These are phyloP conservation scores for Psilanteris sp. DNA, from an alignment of 1,140 invertebrate species.

Conservation along the genomic window DNA sequence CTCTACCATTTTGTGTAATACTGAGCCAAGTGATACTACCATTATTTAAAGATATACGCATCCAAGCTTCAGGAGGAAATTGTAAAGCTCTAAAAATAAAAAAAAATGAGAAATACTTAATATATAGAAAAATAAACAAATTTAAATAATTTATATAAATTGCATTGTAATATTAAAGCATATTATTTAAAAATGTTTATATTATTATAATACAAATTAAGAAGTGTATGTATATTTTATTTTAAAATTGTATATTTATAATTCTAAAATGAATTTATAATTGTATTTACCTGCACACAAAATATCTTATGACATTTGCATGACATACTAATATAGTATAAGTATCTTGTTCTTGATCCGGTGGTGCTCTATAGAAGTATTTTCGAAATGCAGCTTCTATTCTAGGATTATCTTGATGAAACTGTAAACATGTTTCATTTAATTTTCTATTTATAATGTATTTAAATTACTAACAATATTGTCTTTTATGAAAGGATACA, in stretches of 20 bases:
- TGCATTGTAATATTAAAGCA: no score
- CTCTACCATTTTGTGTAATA: slow-evolving; percentile 92
- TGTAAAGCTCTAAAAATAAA: slow-evolving; percentile 93
- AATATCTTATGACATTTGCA: slow-evolving; percentile 98
- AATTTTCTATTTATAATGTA: no score
- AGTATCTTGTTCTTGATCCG: slow-evolving; percentile 89
- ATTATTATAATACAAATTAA: no score
- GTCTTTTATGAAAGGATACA: no score
- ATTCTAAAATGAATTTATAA: no score
- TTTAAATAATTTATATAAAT: no score
- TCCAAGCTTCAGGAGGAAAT: slow-evolving; percentile 97
- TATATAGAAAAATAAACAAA: no score
- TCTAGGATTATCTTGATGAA: slow-evolving; percentile 94
- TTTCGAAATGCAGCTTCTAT: slow-evolving; percentile 98
- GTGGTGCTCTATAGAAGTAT: slow-evolving; percentile 94
- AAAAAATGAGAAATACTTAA: no score
- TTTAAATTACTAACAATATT: no score
- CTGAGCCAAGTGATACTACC: slow-evolving; percentile 95
- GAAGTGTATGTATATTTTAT: no score
- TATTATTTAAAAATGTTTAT: no score
- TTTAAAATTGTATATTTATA: no score
- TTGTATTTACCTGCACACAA: slow-evolving; percentile 91
- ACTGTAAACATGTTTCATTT: slow-evolving; percentile 83
- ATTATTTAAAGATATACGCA: slow-evolving; percentile 94
- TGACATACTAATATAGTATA: slow-evolving; percentile 98